Evolutionary conservation across 1,140 invertebrate genomes (phyloP), one percentile per base, ranked within the genome.

Genomic region (Trichonephila clavata): DNA sequence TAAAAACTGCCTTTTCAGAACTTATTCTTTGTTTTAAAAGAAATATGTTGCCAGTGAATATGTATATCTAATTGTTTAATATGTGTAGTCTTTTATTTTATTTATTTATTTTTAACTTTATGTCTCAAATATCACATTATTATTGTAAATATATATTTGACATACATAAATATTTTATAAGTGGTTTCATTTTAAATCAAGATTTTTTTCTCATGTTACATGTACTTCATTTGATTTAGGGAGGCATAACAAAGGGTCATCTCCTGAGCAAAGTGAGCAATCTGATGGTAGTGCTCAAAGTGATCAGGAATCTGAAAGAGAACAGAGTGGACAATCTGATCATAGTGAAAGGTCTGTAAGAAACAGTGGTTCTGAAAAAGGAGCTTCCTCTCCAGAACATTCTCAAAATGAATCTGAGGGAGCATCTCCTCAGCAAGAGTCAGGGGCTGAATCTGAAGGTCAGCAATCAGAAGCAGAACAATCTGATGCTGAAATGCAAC

Each of bases 221-320:
- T 65, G 0, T 8, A 8, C 24, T 39, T 4, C 60, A n/a, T 24
- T 61, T 32, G 2, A 32, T 88, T 88, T 57, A 93, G 92, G 80
- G 14, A 81, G 27, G 57, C 39, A 6, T 18, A 88, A n/a, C 21
- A 59, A 60, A 80, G 77, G 63, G 39, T 21, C n/a, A 27, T 93
- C 92, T 81, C 84, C 84, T 80, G 65, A 77, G 50, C 65, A 87
- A 43, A 86, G 84, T 80, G 57, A 14, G 3, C 81, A 86, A 2
- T 92, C 92, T 61, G 92, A 87, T 20, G 83, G 13, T 18, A 68
- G 50, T n/a, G 84, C 71, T 7, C 84, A 93, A 63, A 93, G 92
- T 63, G 92, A 81, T n/a, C 50, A 61, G 24, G 92, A 93, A 63
- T 87, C 92, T 18, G 92, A 71, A 20, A 90, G 80, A 60, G 88